Evolutionary conservation across 64 coral and sea anemone species (phyloP).

Genomic region (Montipora cactus): DNA sequence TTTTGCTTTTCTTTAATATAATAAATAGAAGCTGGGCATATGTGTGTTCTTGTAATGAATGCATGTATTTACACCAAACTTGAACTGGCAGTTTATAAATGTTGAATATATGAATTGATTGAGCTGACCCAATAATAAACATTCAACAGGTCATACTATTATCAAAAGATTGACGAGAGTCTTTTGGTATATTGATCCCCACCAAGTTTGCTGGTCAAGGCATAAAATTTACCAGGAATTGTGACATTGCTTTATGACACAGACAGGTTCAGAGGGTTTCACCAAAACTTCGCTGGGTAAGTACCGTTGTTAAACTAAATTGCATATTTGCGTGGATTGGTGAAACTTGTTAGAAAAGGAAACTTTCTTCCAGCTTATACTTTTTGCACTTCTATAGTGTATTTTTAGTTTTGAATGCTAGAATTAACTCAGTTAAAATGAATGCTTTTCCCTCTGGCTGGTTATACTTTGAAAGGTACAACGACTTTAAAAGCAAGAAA

Average conservation of each 20-base stretch:
- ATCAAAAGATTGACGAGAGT: conserved; percentile 39
- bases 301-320: conserved; percentile 15
- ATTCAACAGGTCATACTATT: not conserved
- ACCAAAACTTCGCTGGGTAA: conserved; percentile 31
- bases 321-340: no score
- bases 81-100: conserved; percentile 54
- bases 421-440: no score
- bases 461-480: no score
- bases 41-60: conserved; percentile 48
- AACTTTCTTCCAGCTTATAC: no score
- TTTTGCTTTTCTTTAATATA: conserved; percentile 2
- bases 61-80: conserved; percentile 48
- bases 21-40: conserved; percentile 35
- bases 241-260: conserved; percentile 51
- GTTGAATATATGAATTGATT: conserved; percentile 28
- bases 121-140: not conserved
- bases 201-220: conserved; percentile 50
- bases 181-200: conserved; percentile 55
- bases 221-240: conserved; percentile 43
- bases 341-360: no score
- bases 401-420: no score
- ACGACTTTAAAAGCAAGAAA: no score
- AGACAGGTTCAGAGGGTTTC: conserved; percentile 48
- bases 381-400: no score
- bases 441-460: no score